phyloP scores from a whole-genome alignment of 2,888 invertebrate species.

The Macropis europaea region DNA sequence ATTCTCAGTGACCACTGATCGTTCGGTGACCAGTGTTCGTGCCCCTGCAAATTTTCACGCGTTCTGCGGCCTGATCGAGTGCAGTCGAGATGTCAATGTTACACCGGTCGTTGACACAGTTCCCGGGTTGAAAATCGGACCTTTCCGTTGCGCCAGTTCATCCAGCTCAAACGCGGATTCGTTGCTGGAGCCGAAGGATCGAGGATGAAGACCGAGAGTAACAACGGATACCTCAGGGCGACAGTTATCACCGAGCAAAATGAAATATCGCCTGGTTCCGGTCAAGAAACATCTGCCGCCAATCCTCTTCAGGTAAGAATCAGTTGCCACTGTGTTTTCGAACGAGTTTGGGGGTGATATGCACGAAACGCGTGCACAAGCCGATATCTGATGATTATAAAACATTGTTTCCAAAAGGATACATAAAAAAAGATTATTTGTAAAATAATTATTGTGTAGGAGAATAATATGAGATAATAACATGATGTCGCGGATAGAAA shows the following conservation, averaged over 20 bases:
- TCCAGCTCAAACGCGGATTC: background rate
- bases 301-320: slow-evolving; percentile 71
- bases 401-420: too few species aligned
- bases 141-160: slow-evolving; percentile 23
- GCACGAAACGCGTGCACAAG: too few species aligned
- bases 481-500: too few species aligned
- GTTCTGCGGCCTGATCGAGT: slow-evolving; percentile 18
- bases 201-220: slow-evolving; percentile 23
- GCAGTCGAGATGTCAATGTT: slow-evolving; percentile 37
- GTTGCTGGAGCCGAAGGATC: too few species aligned
- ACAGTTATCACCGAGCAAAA: slow-evolving; percentile 68
- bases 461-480: too few species aligned
- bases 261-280: slow-evolving; percentile 66
- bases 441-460: too few species aligned
- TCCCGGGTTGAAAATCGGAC: slow-evolving; percentile 30
- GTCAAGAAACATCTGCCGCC: slow-evolving; percentile 62
- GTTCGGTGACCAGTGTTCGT: slow-evolving; percentile 1
- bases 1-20: slow-evolving; percentile 14
- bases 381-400: too few species aligned
- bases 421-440: too few species aligned
- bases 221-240: slow-evolving; percentile 73
- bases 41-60: too few species aligned
- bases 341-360: too few species aligned
- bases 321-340: too few species aligned
- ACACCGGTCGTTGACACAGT: slow-evolving; percentile 44